phyloP scores from a whole-genome alignment of 2,888 invertebrate genomes.

The Lottia scabra region DNA sequence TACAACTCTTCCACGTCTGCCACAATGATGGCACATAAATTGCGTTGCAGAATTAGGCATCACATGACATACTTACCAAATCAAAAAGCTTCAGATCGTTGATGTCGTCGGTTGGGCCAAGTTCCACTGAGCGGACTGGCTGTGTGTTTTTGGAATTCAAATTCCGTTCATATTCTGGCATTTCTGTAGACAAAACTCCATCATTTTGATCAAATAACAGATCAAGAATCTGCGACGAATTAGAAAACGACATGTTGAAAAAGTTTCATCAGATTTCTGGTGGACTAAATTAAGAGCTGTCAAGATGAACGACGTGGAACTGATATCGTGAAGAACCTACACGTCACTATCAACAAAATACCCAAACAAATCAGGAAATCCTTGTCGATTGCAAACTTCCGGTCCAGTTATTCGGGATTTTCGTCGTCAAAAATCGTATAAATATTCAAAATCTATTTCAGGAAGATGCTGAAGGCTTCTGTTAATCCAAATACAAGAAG shows the following conservation, averaged over 20 bases:
- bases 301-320: not conserved
- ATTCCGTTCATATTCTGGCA: not conserved
- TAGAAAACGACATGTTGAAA: conserved; percentile 28
- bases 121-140: not conserved
- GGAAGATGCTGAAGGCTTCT: too few relatives aligned
- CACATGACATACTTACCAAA: not conserved
- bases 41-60: not conserved
- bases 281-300: not conserved
- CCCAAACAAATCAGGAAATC: too few relatives aligned
- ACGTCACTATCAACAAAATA: too few relatives aligned
- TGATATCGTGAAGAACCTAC: too few relatives aligned
- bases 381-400: too few relatives aligned
- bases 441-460: too few relatives aligned
- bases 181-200: conserved; percentile 50
- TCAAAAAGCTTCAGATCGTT: not conserved
- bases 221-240: conserved; percentile 48
- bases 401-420: too few relatives aligned
- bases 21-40: not conserved
- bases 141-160: not conserved
- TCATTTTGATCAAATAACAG: conserved; percentile 56
- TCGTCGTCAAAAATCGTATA: too few relatives aligned
- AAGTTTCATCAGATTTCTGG: not conserved
- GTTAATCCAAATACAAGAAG: too few relatives aligned
- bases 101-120: not conserved
- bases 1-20: too few relatives aligned